These are phyloP conservation scores for Bathynomus jamesi DNA, from an alignment of 1,140 invertebrate genomes.

Conservation along the genomic window DNA sequence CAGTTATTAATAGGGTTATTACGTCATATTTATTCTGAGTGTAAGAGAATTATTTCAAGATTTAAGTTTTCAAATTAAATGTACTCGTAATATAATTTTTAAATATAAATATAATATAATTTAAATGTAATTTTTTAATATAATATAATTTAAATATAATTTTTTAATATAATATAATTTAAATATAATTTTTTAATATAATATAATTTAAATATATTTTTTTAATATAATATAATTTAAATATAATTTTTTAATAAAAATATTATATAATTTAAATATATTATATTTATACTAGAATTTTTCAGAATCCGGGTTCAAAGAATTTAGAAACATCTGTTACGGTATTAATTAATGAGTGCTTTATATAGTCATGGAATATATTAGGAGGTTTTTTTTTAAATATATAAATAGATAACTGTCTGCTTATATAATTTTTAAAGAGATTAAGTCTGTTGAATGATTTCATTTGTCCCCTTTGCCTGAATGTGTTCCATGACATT, in stretches of 20 bases:
- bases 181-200: no score
- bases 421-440: no score
- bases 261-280: neutral
- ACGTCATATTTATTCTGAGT: no score
- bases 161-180: no score
- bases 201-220: neutral
- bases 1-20: no score
- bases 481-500: no score
- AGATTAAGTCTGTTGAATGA: no score
- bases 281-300: neutral
- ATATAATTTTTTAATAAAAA: neutral
- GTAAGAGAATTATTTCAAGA: no score
- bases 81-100: neutral
- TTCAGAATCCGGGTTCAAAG: no score
- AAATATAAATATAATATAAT: neutral
- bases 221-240: neutral
- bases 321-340: neutral
- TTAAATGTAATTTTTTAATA: neutral
- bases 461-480: no score
- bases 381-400: neutral
- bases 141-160: neutral
- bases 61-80: no score
- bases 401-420: neutral
- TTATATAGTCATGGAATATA: neutral
- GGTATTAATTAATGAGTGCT: neutral